phyloP scores from a whole-genome alignment of 2,888 invertebrate species.

The Mythimna pallens region DNA sequence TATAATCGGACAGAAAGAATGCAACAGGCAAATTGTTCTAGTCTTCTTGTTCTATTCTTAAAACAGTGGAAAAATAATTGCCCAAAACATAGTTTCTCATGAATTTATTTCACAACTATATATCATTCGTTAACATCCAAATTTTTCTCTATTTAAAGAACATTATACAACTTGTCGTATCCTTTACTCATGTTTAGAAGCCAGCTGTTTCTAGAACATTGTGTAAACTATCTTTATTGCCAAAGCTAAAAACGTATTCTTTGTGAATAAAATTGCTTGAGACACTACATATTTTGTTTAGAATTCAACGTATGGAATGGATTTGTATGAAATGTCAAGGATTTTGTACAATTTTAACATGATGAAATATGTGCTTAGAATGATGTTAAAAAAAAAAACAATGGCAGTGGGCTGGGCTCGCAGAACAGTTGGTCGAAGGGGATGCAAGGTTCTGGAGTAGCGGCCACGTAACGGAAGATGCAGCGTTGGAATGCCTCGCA shows the following conservation, averaged over 20 bases:
- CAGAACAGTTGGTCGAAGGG: too few species aligned
- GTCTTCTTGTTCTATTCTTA: background rate
- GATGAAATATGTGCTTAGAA: background rate
- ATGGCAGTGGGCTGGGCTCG: background rate
- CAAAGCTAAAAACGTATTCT: slow-evolving; percentile 42
- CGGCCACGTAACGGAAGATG: too few species aligned
- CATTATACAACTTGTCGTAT: slow-evolving; percentile 35
- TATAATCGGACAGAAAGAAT: too few species aligned
- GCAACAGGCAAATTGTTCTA: too few species aligned
- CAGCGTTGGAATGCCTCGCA: too few species aligned
- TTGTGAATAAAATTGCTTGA: slow-evolving; percentile 33
- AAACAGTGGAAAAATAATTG: background rate
- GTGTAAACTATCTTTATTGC: slow-evolving; percentile 51
- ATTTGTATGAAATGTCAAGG: slow-evolving; percentile 49
- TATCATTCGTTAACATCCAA: slow-evolving; percentile 43
- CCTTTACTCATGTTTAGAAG: slow-evolving; percentile 43
- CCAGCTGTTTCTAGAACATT: slow-evolving; percentile 54
- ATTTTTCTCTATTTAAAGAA: slow-evolving; percentile 46
- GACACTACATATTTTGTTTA: slow-evolving; percentile 46
- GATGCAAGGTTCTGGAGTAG: too few species aligned
- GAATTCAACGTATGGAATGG: slow-evolving; percentile 34
- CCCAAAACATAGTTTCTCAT: background rate
- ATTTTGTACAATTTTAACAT: slow-evolving; percentile 24
- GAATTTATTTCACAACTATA: slow-evolving; percentile 22
- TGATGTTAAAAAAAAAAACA: slow-evolving; percentile 17